These are phyloP conservation scores for Pardalotus punctatus DNA, from an alignment of 2,113 vertebrate genomes.

Conservation along the genomic window DNA sequence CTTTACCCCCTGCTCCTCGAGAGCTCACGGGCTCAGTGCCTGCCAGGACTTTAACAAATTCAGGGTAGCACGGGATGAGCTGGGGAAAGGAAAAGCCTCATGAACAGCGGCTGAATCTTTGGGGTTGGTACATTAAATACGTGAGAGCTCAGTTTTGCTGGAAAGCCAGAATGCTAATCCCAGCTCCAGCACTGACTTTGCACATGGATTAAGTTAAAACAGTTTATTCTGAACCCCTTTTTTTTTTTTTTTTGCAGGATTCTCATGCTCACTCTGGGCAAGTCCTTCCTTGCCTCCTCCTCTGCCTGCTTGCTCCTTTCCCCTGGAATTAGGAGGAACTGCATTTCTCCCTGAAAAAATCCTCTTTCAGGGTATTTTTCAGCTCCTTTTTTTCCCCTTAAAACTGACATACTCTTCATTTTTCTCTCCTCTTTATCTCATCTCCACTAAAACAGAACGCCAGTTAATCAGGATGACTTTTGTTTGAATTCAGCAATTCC, in stretches of 20 bases:
- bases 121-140: neutral
- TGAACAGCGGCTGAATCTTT: neutral
- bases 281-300: neutral
- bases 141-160: neutral
- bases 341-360: neutral
- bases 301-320: neutral
- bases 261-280: neutral
- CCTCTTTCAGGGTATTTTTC: neutral
- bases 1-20: neutral
- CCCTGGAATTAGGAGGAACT: neutral
- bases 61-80: neutral
- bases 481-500: conserved; percentile 2
- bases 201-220: neutral
- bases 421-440: neutral
- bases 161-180: neutral
- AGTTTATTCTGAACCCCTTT: neutral
- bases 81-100: neutral
- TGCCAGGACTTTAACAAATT: neutral
- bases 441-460: neutral
- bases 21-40: neutral
- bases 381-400: neutral
- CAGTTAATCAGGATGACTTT: conserved; percentile 4
- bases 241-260: neutral
- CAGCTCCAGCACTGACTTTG: neutral
- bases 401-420: neutral